Evolutionary conservation across 53 echinoderm and acorn worm species (phyloP), one percentile per base, ranked within the genome.

Genomic region (Henricia sp.): DNA sequence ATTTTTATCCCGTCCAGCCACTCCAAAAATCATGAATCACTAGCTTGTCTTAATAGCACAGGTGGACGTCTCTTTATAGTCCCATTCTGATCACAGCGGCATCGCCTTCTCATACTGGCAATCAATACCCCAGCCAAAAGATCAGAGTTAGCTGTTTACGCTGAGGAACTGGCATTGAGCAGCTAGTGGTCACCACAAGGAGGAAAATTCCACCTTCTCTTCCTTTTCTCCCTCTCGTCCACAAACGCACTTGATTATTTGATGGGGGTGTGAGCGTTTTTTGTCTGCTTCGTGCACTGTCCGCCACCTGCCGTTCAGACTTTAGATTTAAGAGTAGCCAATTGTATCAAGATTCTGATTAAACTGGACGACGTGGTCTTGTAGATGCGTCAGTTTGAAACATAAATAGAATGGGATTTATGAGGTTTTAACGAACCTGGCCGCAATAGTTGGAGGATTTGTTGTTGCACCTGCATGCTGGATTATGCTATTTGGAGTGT

Each of bases 81-180:
- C n/a, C n/a, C n/a, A n/a, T 56, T 58, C 41, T 21, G 26, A 28
- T 44, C 35, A 3, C 39, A 16, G 42, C 42, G 77, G 41, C 73
- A 54, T 76, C 76, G 58, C 57, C n/a, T 67, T 24, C 74, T 4
- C 38, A 59, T 55, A 76, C 59, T 24, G 76, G 57, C 27, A 76
- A 76, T 76, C 76, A 76, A 76, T 76, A 76, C 19, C 40, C n/a
- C 6, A 76, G 76, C 59, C 57, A 76, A 76, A 76, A 58, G 76
- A 76, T 76, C 59, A 76, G 76, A 59, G 59, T 38, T 56, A 40
- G 76, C 57, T 76, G 76, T 76, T 76, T 76, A 76, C 58, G 41
- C 42, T 76, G 28, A 33, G 52, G 38, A 39, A 40, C 14, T 76
- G 76, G 42, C 57, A 12, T 57, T 26, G 39, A 27, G 57, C 16